A percentile compares a stretch with the other conserved stretches of the same genome.
These are phyloP conservation scores for Sebastiscus tertius DNA, from an alignment of 2,797 vertebrate species.

Conservation along the genomic window DNA sequence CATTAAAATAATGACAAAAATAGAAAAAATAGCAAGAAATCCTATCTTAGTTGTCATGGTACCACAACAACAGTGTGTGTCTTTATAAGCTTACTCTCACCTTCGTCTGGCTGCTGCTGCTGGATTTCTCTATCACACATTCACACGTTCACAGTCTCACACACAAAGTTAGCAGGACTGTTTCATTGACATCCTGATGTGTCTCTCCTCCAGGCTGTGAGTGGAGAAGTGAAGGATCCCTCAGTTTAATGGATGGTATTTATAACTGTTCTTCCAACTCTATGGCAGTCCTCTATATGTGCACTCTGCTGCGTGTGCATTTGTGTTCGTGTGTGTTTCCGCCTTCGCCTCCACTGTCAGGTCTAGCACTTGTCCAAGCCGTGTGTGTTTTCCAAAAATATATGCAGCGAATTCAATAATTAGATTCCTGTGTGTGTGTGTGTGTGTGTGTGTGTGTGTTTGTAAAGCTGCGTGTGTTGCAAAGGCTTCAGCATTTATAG, in stretches of 20 bases:
- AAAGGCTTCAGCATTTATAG: slow-evolving; percentile 18
- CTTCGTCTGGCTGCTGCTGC: slow-evolving; percentile 2
- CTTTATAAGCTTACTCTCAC: slow-evolving; percentile 12
- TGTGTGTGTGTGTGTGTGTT: slow-evolving; percentile 4
- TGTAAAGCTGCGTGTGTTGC: slow-evolving; percentile 23
- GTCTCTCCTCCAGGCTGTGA: slow-evolving; percentile 81
- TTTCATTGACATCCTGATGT: slow-evolving; percentile 68
- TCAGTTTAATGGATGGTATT: slow-evolving; percentile 81
- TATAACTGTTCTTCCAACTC: slow-evolving; percentile 73
- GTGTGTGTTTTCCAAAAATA: slow-evolving; percentile 24
- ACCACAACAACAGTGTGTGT: slow-evolving; percentile 8
- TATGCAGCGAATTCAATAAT: slow-evolving; percentile 17
- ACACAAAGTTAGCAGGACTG: slow-evolving; percentile 26
- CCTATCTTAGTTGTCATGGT: neutral
- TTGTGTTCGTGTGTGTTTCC: slow-evolving; percentile 40
- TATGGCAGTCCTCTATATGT: slow-evolving; percentile 62
- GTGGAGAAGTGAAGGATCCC: slow-evolving; percentile 73
- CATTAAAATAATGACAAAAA: neutral
- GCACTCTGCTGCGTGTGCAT: slow-evolving; percentile 52
- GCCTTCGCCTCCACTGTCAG: slow-evolving; percentile 32
- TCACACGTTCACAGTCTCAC: slow-evolving; percentile 10
- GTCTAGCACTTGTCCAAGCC: slow-evolving; percentile 31
- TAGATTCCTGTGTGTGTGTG: slow-evolving; percentile 1
- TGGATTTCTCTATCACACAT: slow-evolving; percentile 18
- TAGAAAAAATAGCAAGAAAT: neutral